phyloP scores from a whole-genome alignment of 2,113 vertebrate species.

The Pampusana beccarii region DNA sequence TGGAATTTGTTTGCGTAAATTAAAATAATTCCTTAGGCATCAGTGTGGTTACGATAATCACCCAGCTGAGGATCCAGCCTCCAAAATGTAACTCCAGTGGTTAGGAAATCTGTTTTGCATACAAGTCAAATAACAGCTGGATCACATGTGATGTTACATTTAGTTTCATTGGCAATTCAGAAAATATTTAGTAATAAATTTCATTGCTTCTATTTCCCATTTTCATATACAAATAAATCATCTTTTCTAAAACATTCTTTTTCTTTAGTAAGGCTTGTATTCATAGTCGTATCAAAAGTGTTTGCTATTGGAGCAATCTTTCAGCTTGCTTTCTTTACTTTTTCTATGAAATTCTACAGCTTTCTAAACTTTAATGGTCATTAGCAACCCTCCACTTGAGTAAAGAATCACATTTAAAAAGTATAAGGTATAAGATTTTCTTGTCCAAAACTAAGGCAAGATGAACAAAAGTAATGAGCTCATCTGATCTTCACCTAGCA shows the following conservation, averaged over 20 bases:
- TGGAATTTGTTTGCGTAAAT: constrained; percentile 13
- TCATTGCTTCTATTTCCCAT: constrained; percentile 35
- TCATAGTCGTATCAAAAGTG: constrained; percentile 61
- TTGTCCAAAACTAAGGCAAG: constrained; percentile 29
- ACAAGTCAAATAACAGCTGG: neutral
- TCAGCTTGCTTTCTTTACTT: constrained; percentile 49
- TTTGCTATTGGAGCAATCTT: constrained; percentile 12
- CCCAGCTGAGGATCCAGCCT: neutral
- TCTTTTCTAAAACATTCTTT: constrained; percentile 56
- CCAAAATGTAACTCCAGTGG: neutral
- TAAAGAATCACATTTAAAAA: constrained; percentile 53
- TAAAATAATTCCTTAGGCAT: neutral
- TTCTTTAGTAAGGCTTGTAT: constrained; percentile 57
- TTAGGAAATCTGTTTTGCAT: neutral
- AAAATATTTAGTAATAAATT: constrained; percentile 54
- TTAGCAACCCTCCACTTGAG: constrained; percentile 44
- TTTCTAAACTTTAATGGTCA: constrained; percentile 20
- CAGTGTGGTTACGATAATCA: neutral
- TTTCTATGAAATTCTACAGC: constrained; percentile 53
- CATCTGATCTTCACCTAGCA: neutral
- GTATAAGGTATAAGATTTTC: constrained; percentile 19
- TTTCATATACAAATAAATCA: constrained; percentile 57
- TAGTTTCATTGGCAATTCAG: constrained; percentile 50
- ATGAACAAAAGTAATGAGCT: constrained; percentile 24
- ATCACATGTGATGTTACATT: neutral